phyloP scores from a whole-genome alignment of 2,888 invertebrate genomes.

The Andrena haemorrhoa region DNA sequence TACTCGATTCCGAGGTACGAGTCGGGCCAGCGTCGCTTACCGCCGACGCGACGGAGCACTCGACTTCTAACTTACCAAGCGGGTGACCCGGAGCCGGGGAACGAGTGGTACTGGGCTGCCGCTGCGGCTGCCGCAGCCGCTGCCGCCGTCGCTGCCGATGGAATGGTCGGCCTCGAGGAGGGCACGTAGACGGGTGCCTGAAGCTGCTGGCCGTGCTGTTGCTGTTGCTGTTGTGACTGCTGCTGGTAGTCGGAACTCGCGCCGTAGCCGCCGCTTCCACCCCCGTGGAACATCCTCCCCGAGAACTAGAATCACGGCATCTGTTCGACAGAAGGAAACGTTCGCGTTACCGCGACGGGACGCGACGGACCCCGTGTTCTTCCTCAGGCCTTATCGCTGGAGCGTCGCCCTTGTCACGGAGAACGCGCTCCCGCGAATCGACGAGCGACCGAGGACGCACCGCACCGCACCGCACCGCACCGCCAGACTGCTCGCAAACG shows the following conservation, averaged over 20 bases:
- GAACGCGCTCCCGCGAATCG: too few species aligned
- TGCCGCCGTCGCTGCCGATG: conserved; percentile 86
- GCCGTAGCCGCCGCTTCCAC: conserved; percentile 83
- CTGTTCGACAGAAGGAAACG: conserved; percentile 42
- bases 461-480: too few species aligned
- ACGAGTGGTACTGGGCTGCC: conserved; percentile 85
- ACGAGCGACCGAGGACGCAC: too few species aligned
- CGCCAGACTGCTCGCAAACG: too few species aligned
- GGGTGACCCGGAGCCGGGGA: conserved; percentile 82
- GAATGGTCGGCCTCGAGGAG: conserved; percentile 87
- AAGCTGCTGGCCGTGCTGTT: conserved; percentile 82
- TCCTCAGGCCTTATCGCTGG: too few species aligned
- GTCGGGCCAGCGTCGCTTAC: background rate
- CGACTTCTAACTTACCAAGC: conserved; percentile 77
- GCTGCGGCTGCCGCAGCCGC: conserved; percentile 85
- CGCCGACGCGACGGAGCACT: too few species aligned
- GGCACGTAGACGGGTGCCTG: conserved; percentile 90
- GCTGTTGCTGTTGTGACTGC: conserved; percentile 81
- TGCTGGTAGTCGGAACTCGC: conserved; percentile 83
- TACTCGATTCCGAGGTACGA: too few species aligned
- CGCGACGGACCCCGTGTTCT: background rate
- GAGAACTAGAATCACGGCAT: conserved; percentile 74
- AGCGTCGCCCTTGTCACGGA: too few species aligned
- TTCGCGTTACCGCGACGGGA: conserved; percentile 12
- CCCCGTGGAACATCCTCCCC: conserved; percentile 84